Base-by-base conservation (phyloP, 2,113 vertebrate genomes). In the Malaclemys terrapin region DNA sequence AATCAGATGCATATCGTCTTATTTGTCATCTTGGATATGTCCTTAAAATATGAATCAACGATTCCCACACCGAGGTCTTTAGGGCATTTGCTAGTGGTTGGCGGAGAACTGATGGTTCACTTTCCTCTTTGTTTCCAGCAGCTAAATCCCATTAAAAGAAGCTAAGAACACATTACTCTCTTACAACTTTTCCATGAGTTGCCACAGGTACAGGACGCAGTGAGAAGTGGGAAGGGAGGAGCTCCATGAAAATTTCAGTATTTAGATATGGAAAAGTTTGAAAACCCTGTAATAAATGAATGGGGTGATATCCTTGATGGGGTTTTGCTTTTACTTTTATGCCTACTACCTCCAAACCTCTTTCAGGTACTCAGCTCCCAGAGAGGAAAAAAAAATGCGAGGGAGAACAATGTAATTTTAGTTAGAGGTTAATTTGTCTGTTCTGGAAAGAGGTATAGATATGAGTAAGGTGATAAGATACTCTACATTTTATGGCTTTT, bases 91-190 rank as follows among this genome's bases (percentile, higher is more conserved):
- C 75, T 76, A 42, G 75, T 93, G 89, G 38, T 87, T 95, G 89
- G 45, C 50, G 62, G 79, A 88, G 80, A 85, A 27, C 47, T 31
- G 42, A 45, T 49, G 52, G 27, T n/a, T 93, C n/a, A 42, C 45
- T 45, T 25, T 93, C 17, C 35, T 91, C 86, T 96, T 95, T 96
- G 29, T 94, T 94, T 82, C 82, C 62, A 87, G 38, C 80, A 69
- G 17, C 65, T 69, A 69, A 65, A 65, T 65, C 31, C 62, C 62
- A 65, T 65, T 35, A 31, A 31, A 56, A 72, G 20, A 54, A 56
- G 54, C 24, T 56, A 56, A 59, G 27, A 29, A 10, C 59, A 3
- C 0, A 0, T 7, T 56, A 56, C 62, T 84, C 31, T 27, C 49
- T 27, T 38, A 25, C 38, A 62, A 25, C 56, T 93, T 87, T 29